These are phyloP conservation scores for Holotrichia oblita DNA, from an alignment of 1,140 invertebrate species.

Conservation along the genomic window DNA sequence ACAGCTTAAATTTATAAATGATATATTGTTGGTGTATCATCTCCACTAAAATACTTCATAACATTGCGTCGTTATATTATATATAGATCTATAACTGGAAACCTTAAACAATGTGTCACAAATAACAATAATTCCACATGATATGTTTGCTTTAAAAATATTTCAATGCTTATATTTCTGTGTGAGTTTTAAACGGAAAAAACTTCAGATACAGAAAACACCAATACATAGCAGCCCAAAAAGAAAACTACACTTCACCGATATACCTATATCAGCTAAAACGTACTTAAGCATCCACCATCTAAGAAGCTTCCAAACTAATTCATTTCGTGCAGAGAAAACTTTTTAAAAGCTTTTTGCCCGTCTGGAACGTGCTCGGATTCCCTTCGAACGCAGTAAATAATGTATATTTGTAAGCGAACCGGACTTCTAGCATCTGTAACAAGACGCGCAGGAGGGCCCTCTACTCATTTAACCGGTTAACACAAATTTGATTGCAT, in stretches of 20 bases:
- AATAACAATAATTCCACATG: no score
- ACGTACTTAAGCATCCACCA: background rate
- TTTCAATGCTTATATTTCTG: no score
- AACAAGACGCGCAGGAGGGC: background rate
- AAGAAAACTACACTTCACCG: background rate
- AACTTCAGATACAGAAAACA: background rate
- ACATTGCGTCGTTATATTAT: no score
- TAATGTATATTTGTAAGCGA: constrained; percentile 29
- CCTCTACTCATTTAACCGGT: background rate
- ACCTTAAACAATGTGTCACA: no score
- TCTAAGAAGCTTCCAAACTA: constrained; percentile 22
- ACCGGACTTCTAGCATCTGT: background rate
- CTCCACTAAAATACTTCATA: no score
- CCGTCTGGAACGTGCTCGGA: constrained; percentile 2
- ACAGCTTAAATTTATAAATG: background rate
- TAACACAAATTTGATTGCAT: constrained; percentile 26
- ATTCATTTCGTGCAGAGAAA: constrained; percentile 8
- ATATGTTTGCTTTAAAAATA: no score
- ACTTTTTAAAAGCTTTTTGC: constrained; percentile 29
- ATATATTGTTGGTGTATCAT: background rate
- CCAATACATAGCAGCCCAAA: background rate
- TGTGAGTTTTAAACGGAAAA: no score
- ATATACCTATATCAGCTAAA: background rate
- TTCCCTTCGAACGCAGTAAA: background rate
- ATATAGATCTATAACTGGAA: background rate